Percentiles rank a stretch among this genome's conserved stretches.
phyloP scores from a whole-genome alignment of 2,797 vertebrate species.

The Gymnodraco acuticeps region DNA sequence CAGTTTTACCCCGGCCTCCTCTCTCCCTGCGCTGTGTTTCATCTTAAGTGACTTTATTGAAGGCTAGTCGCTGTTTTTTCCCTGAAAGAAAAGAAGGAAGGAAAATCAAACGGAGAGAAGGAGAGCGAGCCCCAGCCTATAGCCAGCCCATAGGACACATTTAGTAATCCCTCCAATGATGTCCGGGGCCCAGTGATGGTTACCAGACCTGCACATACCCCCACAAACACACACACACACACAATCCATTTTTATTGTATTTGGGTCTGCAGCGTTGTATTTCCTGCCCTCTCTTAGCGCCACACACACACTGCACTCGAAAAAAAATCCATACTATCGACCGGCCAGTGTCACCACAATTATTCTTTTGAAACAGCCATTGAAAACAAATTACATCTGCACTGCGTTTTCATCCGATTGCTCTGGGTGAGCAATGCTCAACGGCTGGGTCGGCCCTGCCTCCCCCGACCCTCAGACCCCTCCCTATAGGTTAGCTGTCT shows the following conservation, averaged over 20 bases:
- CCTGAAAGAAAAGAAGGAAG: constrained; percentile 74
- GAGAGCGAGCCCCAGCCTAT: constrained; percentile 63
- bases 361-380: constrained; percentile 99
- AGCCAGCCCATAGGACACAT: constrained; percentile 89
- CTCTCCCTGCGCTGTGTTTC: constrained; percentile 64
- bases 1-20: constrained; percentile 42
- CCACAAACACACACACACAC: constrained; percentile 68
- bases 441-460: constrained; percentile 65
- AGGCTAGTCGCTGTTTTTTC: constrained; percentile 81
- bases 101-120: constrained; percentile 70
- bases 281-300: constrained; percentile 96
- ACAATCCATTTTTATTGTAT: constrained; percentile 99
- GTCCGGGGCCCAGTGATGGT: constrained; percentile 89
- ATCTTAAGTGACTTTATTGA: constrained; percentile 82
- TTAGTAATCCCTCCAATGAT: constrained; percentile 94
- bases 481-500: constrained; percentile 80
- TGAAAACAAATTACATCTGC: constrained; percentile 99
- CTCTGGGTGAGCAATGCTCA: constrained; percentile 97
- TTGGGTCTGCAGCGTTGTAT: constrained; percentile 94
- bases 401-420: constrained; percentile 99
- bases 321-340: constrained; percentile 99
- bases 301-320: constrained; percentile 98
- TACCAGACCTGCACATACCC: constrained; percentile 93
- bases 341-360: constrained; percentile 99
- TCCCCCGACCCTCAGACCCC: constrained; percentile 67